These are phyloP conservation scores for Lepidostoma basale DNA, from an alignment of 1,140 invertebrate species.

Conservation along the genomic window DNA sequence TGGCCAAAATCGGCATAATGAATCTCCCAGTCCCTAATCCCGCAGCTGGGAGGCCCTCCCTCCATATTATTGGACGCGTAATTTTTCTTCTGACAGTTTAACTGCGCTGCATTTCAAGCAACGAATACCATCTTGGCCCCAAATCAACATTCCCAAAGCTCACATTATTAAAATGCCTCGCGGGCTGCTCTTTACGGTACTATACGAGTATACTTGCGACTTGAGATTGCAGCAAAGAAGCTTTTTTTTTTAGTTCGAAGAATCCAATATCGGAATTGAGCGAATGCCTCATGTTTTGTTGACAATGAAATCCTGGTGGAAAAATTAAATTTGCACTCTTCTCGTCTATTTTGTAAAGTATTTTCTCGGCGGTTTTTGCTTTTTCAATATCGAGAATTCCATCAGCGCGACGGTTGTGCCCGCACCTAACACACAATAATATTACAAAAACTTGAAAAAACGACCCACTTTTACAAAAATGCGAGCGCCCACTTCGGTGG, in stretches of 20 bases:
- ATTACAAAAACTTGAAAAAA: not conserved
- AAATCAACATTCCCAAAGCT: slow-evolving; percentile 29
- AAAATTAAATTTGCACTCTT: not conserved
- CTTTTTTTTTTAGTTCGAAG: not conserved
- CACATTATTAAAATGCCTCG: slow-evolving; percentile 30
- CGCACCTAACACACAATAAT: not conserved
- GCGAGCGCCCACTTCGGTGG: too few species aligned
- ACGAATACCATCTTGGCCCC: slow-evolving; percentile 29
- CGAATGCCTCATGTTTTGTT: not conserved
- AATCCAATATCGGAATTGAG: slow-evolving; percentile 3
- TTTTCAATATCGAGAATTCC: too few species aligned
- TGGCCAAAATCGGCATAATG: not conserved
- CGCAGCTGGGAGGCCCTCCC: not conserved
- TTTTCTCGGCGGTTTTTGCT: too few species aligned
- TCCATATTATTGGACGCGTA: slow-evolving; percentile 7
- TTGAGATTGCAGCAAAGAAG: not conserved
- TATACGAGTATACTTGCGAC: slow-evolving; percentile 12
- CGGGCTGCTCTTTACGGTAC: slow-evolving; percentile 3
- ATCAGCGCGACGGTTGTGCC: too few species aligned
- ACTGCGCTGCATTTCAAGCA: slow-evolving; percentile 27
- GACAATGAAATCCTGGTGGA: not conserved
- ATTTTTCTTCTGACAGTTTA: slow-evolving; percentile 20
- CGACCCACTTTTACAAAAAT: too few species aligned
- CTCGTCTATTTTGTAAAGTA: not conserved
- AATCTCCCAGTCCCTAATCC: not conserved